Evolutionary conservation across 2,113 vertebrate species (phyloP).

Genomic region (Tonatia bakeri): DNA sequence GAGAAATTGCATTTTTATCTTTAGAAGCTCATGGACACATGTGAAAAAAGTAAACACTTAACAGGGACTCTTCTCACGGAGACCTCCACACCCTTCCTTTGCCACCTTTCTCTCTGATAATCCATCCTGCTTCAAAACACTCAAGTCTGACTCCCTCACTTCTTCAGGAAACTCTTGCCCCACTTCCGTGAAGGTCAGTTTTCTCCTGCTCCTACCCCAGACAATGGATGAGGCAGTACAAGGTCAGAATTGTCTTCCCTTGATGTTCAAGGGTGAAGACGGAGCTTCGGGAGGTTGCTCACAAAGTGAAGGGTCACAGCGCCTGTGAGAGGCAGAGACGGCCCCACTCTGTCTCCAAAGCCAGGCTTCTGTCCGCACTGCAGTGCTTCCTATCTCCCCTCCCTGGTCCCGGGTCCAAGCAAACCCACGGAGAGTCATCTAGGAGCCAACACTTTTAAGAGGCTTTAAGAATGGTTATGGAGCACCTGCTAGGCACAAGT

Average conservation of each 20-base stretch:
- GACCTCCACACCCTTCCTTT: not conserved
- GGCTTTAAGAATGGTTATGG: not conserved
- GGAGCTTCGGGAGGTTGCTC: not conserved
- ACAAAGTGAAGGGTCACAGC: not conserved
- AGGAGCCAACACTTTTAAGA: not conserved
- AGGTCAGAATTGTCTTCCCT: not conserved
- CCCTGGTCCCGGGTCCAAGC: not conserved
- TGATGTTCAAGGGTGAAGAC: not conserved
- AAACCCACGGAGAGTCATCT: not conserved
- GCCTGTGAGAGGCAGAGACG: not conserved
- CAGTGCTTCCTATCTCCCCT: not conserved
- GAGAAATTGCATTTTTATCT: too few relatives aligned
- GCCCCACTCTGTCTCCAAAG: not conserved
- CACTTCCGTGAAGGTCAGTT: not conserved
- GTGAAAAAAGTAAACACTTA: not conserved
- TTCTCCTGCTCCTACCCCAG: not conserved
- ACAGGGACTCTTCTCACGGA: not conserved
- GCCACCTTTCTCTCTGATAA: not conserved
- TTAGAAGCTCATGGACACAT: too few relatives aligned
- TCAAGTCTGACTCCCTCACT: too few relatives aligned
- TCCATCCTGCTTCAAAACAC: not conserved
- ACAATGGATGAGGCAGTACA: not conserved
- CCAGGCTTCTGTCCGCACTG: not conserved
- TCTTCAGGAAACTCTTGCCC: not conserved
- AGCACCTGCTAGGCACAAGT: not conserved